phyloP scores from a whole-genome alignment of 2,113 vertebrate species.

The Talpa occidentalis region DNA sequence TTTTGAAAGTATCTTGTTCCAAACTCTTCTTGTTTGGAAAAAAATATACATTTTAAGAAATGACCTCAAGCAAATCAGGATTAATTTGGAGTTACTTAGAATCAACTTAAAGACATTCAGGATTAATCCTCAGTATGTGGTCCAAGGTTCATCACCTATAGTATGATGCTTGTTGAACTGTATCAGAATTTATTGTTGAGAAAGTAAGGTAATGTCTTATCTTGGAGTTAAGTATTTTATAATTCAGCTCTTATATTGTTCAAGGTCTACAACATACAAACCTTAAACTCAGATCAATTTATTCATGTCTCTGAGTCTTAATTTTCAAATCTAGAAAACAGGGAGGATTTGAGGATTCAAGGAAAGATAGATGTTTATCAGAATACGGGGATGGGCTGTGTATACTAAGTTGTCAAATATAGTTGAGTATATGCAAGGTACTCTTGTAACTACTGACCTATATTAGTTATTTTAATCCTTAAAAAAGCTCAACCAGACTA shows the following conservation, averaged over 20 bases:
- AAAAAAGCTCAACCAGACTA: neutral
- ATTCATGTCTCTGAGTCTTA: neutral
- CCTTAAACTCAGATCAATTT: neutral
- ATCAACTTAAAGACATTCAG: neutral
- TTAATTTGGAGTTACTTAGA: neutral
- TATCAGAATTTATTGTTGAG: neutral
- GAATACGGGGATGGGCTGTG: neutral
- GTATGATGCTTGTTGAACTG: neutral
- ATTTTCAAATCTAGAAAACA: neutral
- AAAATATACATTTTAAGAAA: conserved; percentile 34
- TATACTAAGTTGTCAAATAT: neutral
- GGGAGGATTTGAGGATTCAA: neutral
- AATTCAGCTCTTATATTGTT: neutral
- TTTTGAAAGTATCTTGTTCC: neutral
- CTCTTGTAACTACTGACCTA: neutral
- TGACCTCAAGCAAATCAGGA: neutral
- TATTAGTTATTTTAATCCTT: neutral
- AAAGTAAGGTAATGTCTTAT: neutral
- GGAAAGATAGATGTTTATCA: neutral
- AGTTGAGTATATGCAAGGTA: too few relatives aligned
- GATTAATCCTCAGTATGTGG: neutral
- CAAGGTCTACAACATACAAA: neutral
- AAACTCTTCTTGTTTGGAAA: neutral
- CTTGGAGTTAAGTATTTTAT: neutral
- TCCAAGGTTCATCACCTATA: neutral